Base-by-base conservation (phyloP, 2,113 vertebrate genomes). In the Nothobranchius kuhntae region DNA sequence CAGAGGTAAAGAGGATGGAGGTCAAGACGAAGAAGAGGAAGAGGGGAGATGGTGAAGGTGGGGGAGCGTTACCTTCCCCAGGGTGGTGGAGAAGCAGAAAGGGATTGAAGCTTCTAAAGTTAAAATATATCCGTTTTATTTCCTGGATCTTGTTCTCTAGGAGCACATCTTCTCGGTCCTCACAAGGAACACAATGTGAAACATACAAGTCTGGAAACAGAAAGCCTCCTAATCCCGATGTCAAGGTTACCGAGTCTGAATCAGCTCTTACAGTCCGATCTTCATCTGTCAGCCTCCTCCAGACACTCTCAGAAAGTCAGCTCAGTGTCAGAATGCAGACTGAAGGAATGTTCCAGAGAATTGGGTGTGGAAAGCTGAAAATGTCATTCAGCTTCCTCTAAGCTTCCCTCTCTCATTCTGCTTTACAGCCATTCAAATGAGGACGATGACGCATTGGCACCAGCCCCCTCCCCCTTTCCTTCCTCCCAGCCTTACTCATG, bases 21-120 rank as follows among this genome's bases (percentile, higher is more conserved):
- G 7, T 1, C 72, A 42, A 4, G 66, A 13, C 0, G 78, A 68
- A 21, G 84, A 53, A 14, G 80, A 87, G 72, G 89, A 77, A 46
- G 80, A 68, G 76, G 75, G 73, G 64, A 66, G 59, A 40, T 65
- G 78, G 77, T 71, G 72, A 38, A 71, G 52, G 35, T 45, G 73
- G 64, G 71, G 68, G 46, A 79, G 65, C 55, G 53, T 89, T 15
- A 81, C 72, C 80, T 91, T 90, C 80, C 87, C 87, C 89, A 90
- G 89, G 71, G 57, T 89, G 89, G 67, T 78, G 9, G 71, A 0
- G 0, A n/a, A 72, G 17, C 42, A 36, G 54, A 59, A 55, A 6
- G 12, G 12, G 12, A 45, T 45, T 2, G 56, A 64, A 40, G 79
- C 45, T 63, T 70, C 53, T 36, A 36, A 62, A 58, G 13, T 21